These are phyloP conservation scores for Sphenopsis melanotis DNA, from an alignment of 2,797 vertebrate genomes.

Conservation along the genomic window DNA sequence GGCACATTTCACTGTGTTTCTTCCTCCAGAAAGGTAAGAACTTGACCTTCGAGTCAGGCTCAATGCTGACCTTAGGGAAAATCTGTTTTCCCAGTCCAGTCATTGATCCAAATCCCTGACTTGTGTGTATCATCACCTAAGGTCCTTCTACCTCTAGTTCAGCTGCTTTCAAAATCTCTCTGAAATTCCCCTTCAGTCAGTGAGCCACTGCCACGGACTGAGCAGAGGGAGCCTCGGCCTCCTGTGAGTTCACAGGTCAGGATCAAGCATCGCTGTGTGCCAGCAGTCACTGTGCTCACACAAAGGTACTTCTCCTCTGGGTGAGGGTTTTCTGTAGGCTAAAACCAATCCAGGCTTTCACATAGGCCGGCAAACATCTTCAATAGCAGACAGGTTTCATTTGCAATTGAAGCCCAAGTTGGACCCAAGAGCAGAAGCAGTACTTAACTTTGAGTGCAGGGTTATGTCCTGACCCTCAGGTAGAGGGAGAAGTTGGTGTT, in stretches of 20 bases:
- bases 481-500: background rate
- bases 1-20: background rate
- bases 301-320: background rate
- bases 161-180: background rate
- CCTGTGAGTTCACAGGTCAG: background rate
- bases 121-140: background rate
- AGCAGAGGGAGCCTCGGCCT: background rate
- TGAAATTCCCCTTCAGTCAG: background rate
- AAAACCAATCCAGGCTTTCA: background rate
- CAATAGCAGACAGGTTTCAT: background rate
- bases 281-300: accelerated
- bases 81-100: background rate
- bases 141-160: background rate
- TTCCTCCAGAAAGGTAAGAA: background rate
- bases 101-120: background rate
- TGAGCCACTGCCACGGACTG: background rate
- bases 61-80: background rate
- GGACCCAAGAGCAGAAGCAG: background rate
- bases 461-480: background rate
- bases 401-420: background rate
- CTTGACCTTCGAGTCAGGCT: background rate
- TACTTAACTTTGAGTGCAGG: background rate
- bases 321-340: background rate
- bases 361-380: background rate
- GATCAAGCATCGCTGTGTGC: accelerated